Evolutionary conservation across 1,140 invertebrate species (phyloP).

Genomic region (Adoxophyes honmai): DNA sequence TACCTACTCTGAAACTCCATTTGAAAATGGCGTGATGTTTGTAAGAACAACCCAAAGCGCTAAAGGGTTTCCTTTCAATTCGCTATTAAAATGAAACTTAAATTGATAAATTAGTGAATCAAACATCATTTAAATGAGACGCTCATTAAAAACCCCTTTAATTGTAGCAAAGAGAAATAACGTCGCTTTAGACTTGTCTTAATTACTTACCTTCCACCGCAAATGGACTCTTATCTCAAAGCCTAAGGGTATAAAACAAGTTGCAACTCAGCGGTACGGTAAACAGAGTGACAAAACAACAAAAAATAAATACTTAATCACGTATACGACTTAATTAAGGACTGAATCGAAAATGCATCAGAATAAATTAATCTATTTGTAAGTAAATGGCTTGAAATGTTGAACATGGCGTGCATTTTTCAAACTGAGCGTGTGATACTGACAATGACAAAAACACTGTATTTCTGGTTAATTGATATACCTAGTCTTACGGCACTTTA

Average conservation of each 20-base stretch:
- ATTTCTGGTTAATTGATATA: too few relatives aligned
- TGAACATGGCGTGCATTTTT: conserved; percentile 1
- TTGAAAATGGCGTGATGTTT: too few relatives aligned
- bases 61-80: too few relatives aligned
- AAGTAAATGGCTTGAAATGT: conserved; percentile 3
- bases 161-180: conserved; percentile 4
- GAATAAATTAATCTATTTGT: conserved; percentile 19
- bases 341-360: conserved; percentile 24
- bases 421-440: neutral
- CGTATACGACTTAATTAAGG: conserved; percentile 54
- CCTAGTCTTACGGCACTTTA: too few relatives aligned
- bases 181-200: neutral
- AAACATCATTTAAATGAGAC: conserved; percentile 3
- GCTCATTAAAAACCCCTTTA: neutral
- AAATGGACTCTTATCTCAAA: neutral
- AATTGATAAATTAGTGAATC: neutral
- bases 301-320: conserved; percentile 50
- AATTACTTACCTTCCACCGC: neutral
- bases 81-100: too few relatives aligned
- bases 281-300: conserved; percentile 32
- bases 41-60: too few relatives aligned
- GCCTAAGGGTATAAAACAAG: neutral
- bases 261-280: neutral
- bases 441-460: too few relatives aligned
- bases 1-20: too few relatives aligned